These are phyloP conservation scores for Petrocephalus microphthalmus DNA, from an alignment of 2,113 vertebrate species.

Conservation along the genomic window DNA sequence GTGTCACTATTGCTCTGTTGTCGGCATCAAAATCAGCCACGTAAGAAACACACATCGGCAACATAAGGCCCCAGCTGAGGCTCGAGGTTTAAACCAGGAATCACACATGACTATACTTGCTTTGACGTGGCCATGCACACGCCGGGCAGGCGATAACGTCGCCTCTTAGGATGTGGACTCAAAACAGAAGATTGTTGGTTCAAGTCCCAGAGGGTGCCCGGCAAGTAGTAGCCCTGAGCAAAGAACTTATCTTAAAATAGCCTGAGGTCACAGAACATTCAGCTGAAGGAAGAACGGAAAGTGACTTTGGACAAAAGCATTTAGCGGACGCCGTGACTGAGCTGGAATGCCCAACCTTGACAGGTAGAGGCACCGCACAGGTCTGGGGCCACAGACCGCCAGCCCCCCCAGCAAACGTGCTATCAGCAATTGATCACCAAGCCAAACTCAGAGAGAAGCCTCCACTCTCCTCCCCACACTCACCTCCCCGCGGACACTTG, in stretches of 20 bases:
- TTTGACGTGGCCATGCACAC: neutral
- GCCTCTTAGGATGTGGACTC: neutral
- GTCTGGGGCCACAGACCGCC: neutral
- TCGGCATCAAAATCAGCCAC: neutral
- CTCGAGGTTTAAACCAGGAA: neutral
- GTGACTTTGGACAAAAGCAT: neutral
- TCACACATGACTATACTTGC: neutral
- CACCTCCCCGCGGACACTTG: neutral
- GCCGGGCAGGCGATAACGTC: neutral
- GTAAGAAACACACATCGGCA: neutral
- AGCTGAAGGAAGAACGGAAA: neutral
- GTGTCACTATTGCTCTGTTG: neutral
- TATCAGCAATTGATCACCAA: neutral
- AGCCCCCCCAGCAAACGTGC: neutral
- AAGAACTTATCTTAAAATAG: neutral
- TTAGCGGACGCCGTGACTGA: neutral
- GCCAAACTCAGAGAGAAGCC: neutral
- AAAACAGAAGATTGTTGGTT: neutral
- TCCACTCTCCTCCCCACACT: neutral
- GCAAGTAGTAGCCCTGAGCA: neutral
- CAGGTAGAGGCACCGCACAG: neutral
- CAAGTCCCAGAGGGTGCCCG: neutral
- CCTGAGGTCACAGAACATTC: neutral
- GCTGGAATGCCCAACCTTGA: neutral
- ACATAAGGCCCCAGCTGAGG: neutral